These are phyloP conservation scores for Pachymerium ferrugineum DNA, from an alignment of 2,888 invertebrate genomes.

Conservation along the genomic window DNA sequence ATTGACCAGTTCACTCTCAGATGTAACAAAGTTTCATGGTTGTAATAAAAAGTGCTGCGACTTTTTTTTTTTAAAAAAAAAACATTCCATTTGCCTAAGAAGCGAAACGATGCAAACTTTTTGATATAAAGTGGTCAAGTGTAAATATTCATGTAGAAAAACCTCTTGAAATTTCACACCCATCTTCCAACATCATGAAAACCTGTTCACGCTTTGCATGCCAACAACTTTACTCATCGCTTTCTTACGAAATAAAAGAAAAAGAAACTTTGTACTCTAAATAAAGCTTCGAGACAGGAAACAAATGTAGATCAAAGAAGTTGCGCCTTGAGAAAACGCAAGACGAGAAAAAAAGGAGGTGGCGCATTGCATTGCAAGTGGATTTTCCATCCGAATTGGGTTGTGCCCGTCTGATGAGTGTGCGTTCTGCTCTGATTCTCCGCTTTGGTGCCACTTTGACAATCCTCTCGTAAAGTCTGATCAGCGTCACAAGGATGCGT, in stretches of 20 bases:
- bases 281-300: not conserved
- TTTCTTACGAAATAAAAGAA: not conserved
- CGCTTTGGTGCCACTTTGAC: conserved; percentile 13
- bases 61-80: not conserved
- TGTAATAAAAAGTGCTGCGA: too few species aligned
- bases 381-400: conserved; percentile 13
- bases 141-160: not conserved
- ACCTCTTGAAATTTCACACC: not conserved
- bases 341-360: not conserved
- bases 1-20: too few species aligned
- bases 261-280: conserved; percentile 9
- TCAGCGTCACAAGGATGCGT: conserved; percentile 8
- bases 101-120: not conserved
- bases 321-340: not conserved
- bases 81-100: not conserved
- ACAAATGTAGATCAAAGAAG: conserved; percentile 8
- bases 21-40: too few species aligned
- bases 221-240: not conserved
- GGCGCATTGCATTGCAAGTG: conserved; percentile 4
- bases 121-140: not conserved
- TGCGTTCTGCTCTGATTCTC: conserved; percentile 13
- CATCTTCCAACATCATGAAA: not conserved
- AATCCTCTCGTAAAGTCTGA: conserved; percentile 13
- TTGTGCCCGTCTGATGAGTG: conserved; percentile 12
- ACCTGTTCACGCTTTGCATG: too few species aligned